Percentiles rank a stretch among this genome's conserved stretches.
Conservation (phyloP, 2,797 vertebrate genomes). For the Alectoris magna region DNA sequence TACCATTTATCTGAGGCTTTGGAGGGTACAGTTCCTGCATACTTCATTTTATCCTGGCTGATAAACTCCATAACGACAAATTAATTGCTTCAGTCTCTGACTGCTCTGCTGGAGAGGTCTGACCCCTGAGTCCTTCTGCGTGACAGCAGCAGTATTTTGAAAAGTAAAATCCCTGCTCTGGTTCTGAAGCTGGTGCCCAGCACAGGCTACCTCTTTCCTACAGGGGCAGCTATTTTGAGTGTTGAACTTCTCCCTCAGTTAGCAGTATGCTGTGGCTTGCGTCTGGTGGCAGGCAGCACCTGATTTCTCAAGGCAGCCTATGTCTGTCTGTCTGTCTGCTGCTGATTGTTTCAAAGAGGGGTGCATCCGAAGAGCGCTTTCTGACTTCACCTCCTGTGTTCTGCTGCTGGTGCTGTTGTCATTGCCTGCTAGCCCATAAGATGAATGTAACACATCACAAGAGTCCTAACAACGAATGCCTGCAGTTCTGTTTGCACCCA, state of each 20-base stretch:
- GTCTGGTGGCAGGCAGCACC: not conserved
- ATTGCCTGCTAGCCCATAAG: not conserved
- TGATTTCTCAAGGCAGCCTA: not conserved
- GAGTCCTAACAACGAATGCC: not conserved
- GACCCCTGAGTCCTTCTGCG: constrained; percentile 1
- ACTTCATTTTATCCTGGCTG: constrained; percentile 37
- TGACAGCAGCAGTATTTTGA: constrained; percentile 50
- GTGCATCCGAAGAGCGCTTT: not conserved
- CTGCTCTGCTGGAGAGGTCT: constrained; percentile 17
- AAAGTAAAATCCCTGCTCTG: not conserved
- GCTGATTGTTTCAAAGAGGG: not conserved
- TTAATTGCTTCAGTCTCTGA: constrained; percentile 61
- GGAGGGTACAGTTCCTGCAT: constrained; percentile 14
- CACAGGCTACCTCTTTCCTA: not conserved
- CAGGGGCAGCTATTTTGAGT: not conserved
- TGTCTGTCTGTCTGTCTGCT: not conserved
- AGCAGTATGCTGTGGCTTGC: not conserved
- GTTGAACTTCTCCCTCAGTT: not conserved
- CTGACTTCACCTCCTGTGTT: constrained; percentile 4
- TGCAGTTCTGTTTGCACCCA: not conserved
- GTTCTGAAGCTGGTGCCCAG: not conserved
- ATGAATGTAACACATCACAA: not conserved
- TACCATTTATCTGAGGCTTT: constrained; percentile 60
- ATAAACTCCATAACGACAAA: constrained; percentile 59
- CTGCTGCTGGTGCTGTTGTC: constrained; percentile 2